Evolutionary conservation across 2,113 vertebrate genomes (phyloP).

Genomic region (Romanogobio albipinnatus): DNA sequence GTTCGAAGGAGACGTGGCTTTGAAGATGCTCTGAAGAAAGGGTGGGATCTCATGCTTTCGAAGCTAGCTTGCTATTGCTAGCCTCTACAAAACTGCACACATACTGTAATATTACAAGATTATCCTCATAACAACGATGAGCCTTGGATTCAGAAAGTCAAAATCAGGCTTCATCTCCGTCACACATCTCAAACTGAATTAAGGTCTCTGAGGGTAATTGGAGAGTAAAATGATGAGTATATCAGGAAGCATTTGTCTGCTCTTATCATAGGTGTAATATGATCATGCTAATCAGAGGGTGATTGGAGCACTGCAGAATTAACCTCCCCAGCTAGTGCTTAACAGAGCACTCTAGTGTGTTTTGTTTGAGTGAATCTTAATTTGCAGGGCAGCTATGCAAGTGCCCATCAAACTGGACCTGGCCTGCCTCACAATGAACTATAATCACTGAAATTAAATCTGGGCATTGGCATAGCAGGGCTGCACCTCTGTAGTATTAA

Average conservation of each 20-base stretch:
- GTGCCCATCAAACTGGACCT: constrained; percentile 4
- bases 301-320: constrained; percentile 29
- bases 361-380: constrained; percentile 37
- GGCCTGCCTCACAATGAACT: neutral
- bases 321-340: constrained; percentile 7
- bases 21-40: too few relatives aligned
- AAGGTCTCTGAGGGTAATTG: constrained; percentile 48
- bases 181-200: constrained; percentile 39
- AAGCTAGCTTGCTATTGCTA: too few relatives aligned
- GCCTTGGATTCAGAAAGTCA: neutral
- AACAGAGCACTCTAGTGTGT: neutral
- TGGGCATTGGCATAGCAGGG: neutral
- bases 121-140: neutral
- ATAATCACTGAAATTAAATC: constrained; percentile 42
- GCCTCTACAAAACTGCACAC: neutral
- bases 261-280: constrained; percentile 26
- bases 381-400: neutral
- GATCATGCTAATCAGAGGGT: constrained; percentile 22
- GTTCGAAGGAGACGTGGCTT: too few relatives aligned
- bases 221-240: constrained; percentile 34
- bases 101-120: neutral
- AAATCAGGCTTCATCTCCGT: constrained; percentile 22
- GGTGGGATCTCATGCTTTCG: too few relatives aligned
- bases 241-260: constrained; percentile 41
- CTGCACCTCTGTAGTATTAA: neutral